phyloP scores from a whole-genome alignment of 2,797 vertebrate genomes.

The Hirundo rustica region DNA sequence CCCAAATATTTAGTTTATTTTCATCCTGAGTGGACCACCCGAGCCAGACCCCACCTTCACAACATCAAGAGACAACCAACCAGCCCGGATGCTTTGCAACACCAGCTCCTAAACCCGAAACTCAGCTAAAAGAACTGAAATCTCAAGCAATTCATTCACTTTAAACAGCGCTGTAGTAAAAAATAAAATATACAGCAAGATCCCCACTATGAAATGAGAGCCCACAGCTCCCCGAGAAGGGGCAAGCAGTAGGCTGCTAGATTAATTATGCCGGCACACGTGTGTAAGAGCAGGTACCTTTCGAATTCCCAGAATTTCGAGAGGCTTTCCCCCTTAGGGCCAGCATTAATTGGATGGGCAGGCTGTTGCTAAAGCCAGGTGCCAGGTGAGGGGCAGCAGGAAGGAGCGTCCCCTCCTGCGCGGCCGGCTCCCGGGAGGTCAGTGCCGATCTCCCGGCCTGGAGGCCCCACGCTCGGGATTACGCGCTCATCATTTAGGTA shows the following conservation, averaged over 20 bases:
- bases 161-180: background rate
- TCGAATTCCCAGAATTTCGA: background rate
- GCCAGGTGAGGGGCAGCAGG: background rate
- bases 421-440: background rate
- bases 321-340: background rate
- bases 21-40: background rate
- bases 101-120: background rate
- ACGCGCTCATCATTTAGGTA: slow-evolving; percentile 26
- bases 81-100: background rate
- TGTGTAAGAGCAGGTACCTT: background rate
- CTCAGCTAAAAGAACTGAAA: background rate
- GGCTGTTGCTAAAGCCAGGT: background rate
- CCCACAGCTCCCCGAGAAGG: background rate
- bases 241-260: background rate
- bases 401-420: background rate
- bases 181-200: background rate
- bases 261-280: background rate
- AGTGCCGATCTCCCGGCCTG: background rate
- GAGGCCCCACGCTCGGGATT: background rate
- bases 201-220: background rate
- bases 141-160: background rate
- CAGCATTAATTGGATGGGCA: background rate
- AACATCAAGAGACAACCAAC: background rate
- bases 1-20: background rate
- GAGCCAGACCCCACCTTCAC: background rate